These are phyloP conservation scores for Uloborus plumipes DNA, from an alignment of 2,888 invertebrate genomes.

Conservation along the genomic window DNA sequence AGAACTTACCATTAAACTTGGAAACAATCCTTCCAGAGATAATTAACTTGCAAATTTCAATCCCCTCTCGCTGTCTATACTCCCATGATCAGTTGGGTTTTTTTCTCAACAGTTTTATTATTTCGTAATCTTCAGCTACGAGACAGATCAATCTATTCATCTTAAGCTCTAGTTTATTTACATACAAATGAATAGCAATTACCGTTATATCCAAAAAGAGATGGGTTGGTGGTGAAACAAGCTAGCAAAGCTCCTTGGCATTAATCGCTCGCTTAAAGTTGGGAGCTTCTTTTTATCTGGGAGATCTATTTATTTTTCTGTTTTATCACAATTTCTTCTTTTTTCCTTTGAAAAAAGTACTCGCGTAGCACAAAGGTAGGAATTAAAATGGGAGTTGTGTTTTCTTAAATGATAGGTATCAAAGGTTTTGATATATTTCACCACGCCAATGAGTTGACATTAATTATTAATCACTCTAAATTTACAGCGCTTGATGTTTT, in stretches of 20 bases:
- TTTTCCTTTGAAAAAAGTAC: too few species aligned
- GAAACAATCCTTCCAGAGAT: slow-evolving; percentile 31
- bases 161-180: slow-evolving; percentile 28
- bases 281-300: slow-evolving; percentile 9
- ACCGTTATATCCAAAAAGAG: slow-evolving; percentile 18
- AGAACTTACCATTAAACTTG: slow-evolving; percentile 22
- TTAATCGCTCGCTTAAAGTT: slow-evolving; percentile 41
- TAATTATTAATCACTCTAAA: too few species aligned
- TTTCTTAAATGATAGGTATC: too few species aligned
- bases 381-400: too few species aligned
- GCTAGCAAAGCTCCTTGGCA: slow-evolving; percentile 20
- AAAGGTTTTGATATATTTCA: too few species aligned
- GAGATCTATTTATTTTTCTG: not conserved
- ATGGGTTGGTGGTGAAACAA: slow-evolving; percentile 7
- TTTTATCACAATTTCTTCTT: too few species aligned
- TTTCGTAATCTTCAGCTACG: not conserved
- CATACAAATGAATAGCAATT: slow-evolving; percentile 60
- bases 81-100: too few species aligned
- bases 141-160: slow-evolving; percentile 25
- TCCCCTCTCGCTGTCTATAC: slow-evolving; percentile 1
- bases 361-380: too few species aligned
- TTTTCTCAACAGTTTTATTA: not conserved
- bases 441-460: too few species aligned
- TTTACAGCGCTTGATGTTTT: too few species aligned
- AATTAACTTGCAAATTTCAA: slow-evolving; percentile 53